Evolutionary conservation across 2,888 invertebrate genomes (phyloP).

Genomic region (Zaprionus obscuricornis): DNA sequence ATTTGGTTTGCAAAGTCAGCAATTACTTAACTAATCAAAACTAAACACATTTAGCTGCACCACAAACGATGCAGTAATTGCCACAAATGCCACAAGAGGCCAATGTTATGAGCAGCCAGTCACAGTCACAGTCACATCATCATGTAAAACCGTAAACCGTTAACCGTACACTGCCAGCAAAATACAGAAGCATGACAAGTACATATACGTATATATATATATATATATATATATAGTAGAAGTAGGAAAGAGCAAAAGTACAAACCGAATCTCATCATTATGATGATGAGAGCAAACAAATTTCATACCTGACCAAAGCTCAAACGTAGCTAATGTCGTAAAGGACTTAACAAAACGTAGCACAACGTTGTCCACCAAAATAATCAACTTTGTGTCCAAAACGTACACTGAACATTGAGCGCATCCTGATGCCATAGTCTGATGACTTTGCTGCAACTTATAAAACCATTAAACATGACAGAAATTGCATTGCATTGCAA

Average conservation of each 20-base stretch:
- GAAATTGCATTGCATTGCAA: conserved; percentile 67
- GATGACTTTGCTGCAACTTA: conserved; percentile 53
- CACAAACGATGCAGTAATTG: conserved; percentile 62
- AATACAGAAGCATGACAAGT: too few relatives aligned
- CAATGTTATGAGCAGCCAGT: conserved; percentile 13
- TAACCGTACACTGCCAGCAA: too few relatives aligned
- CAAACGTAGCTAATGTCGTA: conserved; percentile 18
- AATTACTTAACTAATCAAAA: conserved; percentile 69
- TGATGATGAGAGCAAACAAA: conserved; percentile 61
- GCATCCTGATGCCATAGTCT: conserved; percentile 2
- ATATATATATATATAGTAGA: too few relatives aligned
- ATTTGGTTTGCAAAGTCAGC: conserved; percentile 38
- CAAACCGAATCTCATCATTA: conserved; percentile 35
- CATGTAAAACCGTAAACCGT: neutral
- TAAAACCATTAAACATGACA: conserved; percentile 71
- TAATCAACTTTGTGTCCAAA: conserved; percentile 39
- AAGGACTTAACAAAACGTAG: too few relatives aligned
- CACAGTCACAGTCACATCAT: too few relatives aligned
- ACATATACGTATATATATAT: too few relatives aligned
- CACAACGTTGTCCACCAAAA: too few relatives aligned
- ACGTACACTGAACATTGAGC: neutral
- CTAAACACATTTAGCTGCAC: conserved; percentile 52
- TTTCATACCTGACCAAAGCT: conserved; percentile 51
- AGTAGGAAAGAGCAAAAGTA: conserved; percentile 1
- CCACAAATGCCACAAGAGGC: conserved; percentile 31